A percentile compares a stretch with the other conserved stretches of the same genome.
Evolutionary conservation across 2,888 invertebrate species (phyloP).

Genomic region (Drosophila gaucha): DNA sequence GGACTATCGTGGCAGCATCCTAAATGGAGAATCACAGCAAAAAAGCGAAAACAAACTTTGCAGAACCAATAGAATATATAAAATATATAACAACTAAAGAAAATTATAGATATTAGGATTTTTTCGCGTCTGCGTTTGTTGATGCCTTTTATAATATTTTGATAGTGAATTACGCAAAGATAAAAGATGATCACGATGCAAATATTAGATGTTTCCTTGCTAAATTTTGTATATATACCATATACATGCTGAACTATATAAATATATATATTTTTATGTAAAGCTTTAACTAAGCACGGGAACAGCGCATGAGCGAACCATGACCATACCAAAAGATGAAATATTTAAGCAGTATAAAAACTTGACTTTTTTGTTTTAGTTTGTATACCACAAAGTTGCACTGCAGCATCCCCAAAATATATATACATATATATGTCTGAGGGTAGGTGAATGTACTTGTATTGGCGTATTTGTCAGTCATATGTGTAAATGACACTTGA

Average conservation of each 20-base stretch:
- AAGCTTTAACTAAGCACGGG: conserved; percentile 18
- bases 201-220: neutral
- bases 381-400: conserved; percentile 46
- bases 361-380: conserved; percentile 27
- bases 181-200: neutral
- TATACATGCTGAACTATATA: conserved; percentile 1
- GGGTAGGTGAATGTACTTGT: conserved; percentile 13
- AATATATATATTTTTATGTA: conserved; percentile 4
- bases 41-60: too few relatives aligned
- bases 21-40: too few relatives aligned
- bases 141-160: neutral
- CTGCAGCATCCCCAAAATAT: conserved; percentile 52
- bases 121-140: too few relatives aligned
- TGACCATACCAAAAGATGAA: conserved; percentile 83
- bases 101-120: neutral
- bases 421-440: conserved; percentile 1
- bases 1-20: conserved; percentile 20
- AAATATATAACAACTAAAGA: neutral
- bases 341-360: conserved; percentile 59
- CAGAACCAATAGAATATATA: too few relatives aligned
- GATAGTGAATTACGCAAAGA: too few relatives aligned
- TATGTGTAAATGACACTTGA: conserved; percentile 50
- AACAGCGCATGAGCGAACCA: conserved; percentile 72
- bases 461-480: conserved; percentile 13
- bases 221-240: neutral